These are phyloP conservation scores for Oreocharis arfaki DNA, from an alignment of 2,113 vertebrate species.

Conservation along the genomic window DNA sequence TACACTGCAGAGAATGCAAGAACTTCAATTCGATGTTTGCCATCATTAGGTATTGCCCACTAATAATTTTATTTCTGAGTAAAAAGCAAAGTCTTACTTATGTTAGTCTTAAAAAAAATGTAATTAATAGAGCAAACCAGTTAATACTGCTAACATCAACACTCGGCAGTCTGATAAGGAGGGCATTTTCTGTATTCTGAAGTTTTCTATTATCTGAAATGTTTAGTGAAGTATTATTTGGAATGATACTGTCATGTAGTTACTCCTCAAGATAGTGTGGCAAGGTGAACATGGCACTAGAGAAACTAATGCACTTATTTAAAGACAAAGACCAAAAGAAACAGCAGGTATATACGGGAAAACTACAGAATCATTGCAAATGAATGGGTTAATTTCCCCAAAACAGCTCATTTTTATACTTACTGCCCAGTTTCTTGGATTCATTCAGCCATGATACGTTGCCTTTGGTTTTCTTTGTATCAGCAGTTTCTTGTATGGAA, in stretches of 20 bases:
- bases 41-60: slow-evolving; percentile 87
- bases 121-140: background rate
- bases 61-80: background rate
- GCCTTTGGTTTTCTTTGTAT: background rate
- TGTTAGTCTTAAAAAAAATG: background rate
- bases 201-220: background rate
- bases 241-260: background rate
- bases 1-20: slow-evolving; percentile 99
- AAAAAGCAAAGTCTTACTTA: background rate
- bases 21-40: slow-evolving; percentile 99
- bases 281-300: background rate
- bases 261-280: background rate
- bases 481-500: background rate
- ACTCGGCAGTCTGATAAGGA: background rate
- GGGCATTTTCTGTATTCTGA: background rate
- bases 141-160: background rate
- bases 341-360: background rate
- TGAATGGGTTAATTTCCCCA: background rate
- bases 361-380: background rate
- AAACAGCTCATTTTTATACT: background rate
- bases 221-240: background rate
- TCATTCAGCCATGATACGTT: background rate
- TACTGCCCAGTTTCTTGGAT: background rate
- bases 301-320: background rate
- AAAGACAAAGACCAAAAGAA: background rate